Evolutionary conservation across 2,113 vertebrate species (phyloP).

Genomic region (Phainopepla nitens): DNA sequence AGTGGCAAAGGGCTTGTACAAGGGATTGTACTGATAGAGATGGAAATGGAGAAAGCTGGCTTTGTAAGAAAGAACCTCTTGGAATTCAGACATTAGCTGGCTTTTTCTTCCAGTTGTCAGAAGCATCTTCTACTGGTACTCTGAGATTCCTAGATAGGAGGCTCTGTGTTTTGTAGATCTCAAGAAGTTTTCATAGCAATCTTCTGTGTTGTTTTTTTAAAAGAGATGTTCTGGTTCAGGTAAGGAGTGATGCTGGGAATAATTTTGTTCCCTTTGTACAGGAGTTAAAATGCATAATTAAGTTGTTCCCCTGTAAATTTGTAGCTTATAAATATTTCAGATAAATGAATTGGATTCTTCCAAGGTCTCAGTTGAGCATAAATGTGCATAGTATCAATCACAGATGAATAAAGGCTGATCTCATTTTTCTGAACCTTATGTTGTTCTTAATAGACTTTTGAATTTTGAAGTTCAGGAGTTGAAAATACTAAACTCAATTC

Average conservation of each 20-base stretch:
- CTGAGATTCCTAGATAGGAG: background rate
- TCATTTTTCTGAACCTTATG: background rate
- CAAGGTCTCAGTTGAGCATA: background rate
- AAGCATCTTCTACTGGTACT: background rate
- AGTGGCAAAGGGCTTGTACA: background rate
- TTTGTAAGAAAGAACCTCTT: background rate
- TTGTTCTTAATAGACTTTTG: background rate
- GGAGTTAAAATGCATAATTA: background rate
- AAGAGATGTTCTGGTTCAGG: background rate
- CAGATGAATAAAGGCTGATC: background rate
- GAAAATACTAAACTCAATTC: background rate
- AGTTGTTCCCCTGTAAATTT: background rate
- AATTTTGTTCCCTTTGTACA: background rate
- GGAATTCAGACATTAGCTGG: background rate
- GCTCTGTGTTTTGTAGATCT: background rate
- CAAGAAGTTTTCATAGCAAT: background rate
- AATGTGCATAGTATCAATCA: background rate
- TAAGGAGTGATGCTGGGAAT: background rate
- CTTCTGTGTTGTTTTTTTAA: background rate
- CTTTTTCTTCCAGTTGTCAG: background rate
- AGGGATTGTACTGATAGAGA: background rate
- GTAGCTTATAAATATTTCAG: background rate
- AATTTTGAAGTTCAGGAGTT: background rate
- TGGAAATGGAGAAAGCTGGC: background rate
- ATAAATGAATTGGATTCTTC: background rate